Conservation (phyloP, 2,797 vertebrate species). For the Syngnathus rostellatus region DNA sequence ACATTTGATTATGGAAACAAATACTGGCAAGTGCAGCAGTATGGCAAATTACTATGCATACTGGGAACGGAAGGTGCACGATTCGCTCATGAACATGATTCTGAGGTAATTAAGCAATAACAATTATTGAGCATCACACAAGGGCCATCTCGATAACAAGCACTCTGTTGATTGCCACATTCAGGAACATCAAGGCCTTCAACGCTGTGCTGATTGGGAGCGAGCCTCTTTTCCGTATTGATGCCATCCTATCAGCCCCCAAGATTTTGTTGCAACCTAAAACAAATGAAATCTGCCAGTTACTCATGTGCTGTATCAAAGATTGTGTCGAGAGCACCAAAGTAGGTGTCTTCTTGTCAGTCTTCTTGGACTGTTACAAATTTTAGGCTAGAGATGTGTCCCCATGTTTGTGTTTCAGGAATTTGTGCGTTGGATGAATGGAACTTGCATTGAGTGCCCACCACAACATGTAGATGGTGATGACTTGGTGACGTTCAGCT, state of each 20-base stretch:
- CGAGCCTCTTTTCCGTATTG: conserved; percentile 75
- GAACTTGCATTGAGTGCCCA: conserved; percentile 84
- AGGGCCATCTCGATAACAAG: background rate
- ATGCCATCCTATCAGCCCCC: conserved; percentile 75
- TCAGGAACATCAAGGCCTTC: conserved; percentile 81
- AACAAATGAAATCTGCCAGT: conserved; percentile 72
- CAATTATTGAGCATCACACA: background rate
- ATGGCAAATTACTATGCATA: conserved; percentile 78
- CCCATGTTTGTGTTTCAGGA: conserved; percentile 54
- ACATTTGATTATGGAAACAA: conserved; percentile 73
- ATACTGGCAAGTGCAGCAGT: conserved; percentile 73
- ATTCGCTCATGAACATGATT: conserved; percentile 76
- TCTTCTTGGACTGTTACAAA: background rate
- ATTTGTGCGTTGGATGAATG: conserved; percentile 89
- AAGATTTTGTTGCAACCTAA: conserved; percentile 82
- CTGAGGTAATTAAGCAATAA: conserved; percentile 66
- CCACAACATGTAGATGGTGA: conserved; percentile 66
- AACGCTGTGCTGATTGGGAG: conserved; percentile 66
- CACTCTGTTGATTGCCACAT: background rate
- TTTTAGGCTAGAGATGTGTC: background rate
- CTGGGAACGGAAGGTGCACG: conserved; percentile 83
- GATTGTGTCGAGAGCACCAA: conserved; percentile 82
- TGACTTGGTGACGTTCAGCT: conserved; percentile 72
- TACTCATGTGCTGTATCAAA: conserved; percentile 72
- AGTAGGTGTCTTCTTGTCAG: conserved; percentile 54